Base-by-base conservation (phyloP, 2,888 invertebrate species). In the Gymnocheta viridis region DNA sequence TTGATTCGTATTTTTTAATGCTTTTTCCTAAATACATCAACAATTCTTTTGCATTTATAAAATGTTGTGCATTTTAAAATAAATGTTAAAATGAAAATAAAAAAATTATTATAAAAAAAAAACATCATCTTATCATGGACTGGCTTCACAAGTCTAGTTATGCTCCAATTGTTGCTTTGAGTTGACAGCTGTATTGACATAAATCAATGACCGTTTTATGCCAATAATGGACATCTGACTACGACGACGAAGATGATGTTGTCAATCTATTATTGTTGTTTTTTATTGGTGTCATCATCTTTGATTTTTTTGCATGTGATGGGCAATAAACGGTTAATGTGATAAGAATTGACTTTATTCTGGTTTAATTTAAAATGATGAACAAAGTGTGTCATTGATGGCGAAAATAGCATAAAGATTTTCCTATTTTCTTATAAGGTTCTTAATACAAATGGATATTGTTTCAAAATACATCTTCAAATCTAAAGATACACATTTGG, bases 101-200 rank as follows among this genome's bases (percentile, higher is more conserved):
- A 27, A 62, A n/a, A 56, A 14, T n/a, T n/a, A n/a, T n/a, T n/a
- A n/a, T n/a, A n/a, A 62, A 44, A 62, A 49, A 60, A 67, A 14
- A 32, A 10, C 51, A 69, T 69, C 67, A 19, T 60, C 74, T 81
- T 81, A 81, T 81, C 81, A 12, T 60, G 51, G 80, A 74, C 38
- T 60, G 69, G 17, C 64, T 81, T 72, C 60, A 49, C 72, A 81
- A 81, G 54, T 81, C 77, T 77, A 78, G 73, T 84, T 84, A 84
- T 84, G 84, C 84, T 84, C 84, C 84, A 84, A 64, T 84, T 84
- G 77, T 69, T 84, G 56, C 77, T 78, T 62, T 69, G 32, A 62
- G 84, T 81, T 84, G 84, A 78, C 84, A 84, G 84, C 84, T 81
- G 81, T 73, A 84, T 84, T 84, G 84, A 81, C 84, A 84, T 84